phyloP scores from a whole-genome alignment of 2,888 invertebrate genomes.

The Tortrix viridana region DNA sequence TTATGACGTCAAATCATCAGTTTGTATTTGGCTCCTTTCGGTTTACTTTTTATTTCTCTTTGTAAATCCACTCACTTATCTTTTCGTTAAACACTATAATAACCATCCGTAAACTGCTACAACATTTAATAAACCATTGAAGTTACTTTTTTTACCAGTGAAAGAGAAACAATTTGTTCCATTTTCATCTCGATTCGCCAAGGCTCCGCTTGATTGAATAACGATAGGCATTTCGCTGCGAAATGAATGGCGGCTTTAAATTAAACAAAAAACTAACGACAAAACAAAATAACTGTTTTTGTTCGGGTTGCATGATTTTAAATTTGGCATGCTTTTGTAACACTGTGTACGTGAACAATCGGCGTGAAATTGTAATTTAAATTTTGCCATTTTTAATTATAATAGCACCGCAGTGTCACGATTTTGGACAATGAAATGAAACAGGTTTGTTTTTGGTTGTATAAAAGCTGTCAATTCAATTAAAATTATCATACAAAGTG shows the following conservation, averaged over 20 bases:
- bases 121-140: too few species aligned
- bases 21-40: too few species aligned
- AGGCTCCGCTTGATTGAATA: slow-evolving; percentile 11
- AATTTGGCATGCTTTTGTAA: slow-evolving; percentile 18
- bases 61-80: too few species aligned
- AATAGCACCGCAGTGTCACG: too few species aligned
- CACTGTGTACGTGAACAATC: slow-evolving; percentile 2
- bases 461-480: neutral
- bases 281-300: slow-evolving; percentile 10
- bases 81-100: too few species aligned
- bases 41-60: too few species aligned
- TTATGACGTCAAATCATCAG: too few species aligned
- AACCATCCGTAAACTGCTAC: too few species aligned
- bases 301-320: slow-evolving; percentile 11
- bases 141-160: neutral
- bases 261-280: slow-evolving; percentile 8
- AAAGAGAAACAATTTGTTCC: slow-evolving; percentile 20
- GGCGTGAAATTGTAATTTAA: slow-evolving; percentile 8
- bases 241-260: slow-evolving; percentile 14
- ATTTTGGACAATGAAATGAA: too few species aligned
- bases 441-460: neutral
- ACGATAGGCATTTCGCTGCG: slow-evolving; percentile 16
- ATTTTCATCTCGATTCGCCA: slow-evolving; percentile 21
- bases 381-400: neutral
- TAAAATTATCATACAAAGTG: neutral